Evolutionary conservation across 2,113 vertebrate species (phyloP).

Genomic region (Engystomops pustulosus): DNA sequence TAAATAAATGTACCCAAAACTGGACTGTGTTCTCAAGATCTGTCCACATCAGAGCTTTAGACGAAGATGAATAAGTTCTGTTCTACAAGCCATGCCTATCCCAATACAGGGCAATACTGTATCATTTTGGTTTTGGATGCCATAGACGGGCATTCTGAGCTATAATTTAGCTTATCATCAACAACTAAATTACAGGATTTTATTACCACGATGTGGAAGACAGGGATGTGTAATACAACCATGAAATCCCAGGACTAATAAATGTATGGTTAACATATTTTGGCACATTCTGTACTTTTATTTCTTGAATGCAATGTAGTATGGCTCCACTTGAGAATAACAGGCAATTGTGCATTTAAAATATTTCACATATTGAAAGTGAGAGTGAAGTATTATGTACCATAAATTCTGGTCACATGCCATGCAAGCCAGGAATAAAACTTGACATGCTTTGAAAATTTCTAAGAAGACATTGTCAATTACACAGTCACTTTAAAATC

Average conservation of each 20-base stretch:
- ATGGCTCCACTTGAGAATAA: not conserved
- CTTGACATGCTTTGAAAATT: slow-evolving; percentile 14
- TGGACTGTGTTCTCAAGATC: too few relatives aligned
- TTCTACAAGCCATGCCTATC: too few relatives aligned
- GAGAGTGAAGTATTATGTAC: not conserved
- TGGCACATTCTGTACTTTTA: not conserved
- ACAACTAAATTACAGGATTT: too few relatives aligned
- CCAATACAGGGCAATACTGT: too few relatives aligned
- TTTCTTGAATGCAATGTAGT: not conserved
- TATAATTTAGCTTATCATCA: too few relatives aligned
- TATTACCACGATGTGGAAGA: too few relatives aligned
- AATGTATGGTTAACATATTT: not conserved
- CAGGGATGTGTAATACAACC: too few relatives aligned
- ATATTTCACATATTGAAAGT: not conserved
- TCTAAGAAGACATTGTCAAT: not conserved
- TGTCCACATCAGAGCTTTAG: too few relatives aligned
- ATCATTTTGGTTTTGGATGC: too few relatives aligned
- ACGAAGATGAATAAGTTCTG: too few relatives aligned
- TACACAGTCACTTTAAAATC: slow-evolving; percentile 11
- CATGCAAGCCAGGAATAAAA: not conserved
- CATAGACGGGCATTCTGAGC: too few relatives aligned
- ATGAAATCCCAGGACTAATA: not conserved
- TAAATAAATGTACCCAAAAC: too few relatives aligned
- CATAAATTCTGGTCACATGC: slow-evolving; percentile 5
- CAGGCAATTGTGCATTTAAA: slow-evolving; percentile 20